Evolutionary conservation across 1,140 invertebrate genomes (phyloP), one percentile per base, ranked within the genome.

Genomic region (Telenomus remus): DNA sequence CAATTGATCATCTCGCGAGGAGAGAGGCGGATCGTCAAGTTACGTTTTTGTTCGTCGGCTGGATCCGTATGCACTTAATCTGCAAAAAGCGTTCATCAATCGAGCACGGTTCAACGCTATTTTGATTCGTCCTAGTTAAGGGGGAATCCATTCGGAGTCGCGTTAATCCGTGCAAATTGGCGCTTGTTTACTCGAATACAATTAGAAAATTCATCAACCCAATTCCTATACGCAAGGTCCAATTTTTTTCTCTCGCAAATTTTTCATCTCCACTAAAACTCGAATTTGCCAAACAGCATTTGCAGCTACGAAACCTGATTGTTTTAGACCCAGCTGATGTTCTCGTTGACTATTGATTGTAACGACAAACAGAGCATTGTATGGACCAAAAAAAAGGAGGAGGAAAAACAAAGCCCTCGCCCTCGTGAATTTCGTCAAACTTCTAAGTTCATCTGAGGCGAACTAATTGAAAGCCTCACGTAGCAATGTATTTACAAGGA

Each of bases 21-120:
- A 11, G 46, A 48, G 16, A 19, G n/a, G 15, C 8, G 16, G 16
- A 44, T 13, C 43, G 43, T 44, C 43, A 12, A 44, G 11, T 44
- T 44, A 39, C 43, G 11, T 44, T 14, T 44, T 44, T 14, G 43
- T 44, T 13, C 19, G 19, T 8, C 13, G 43, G 8, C 6, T n/a
- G 12, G 12, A 44, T 13, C 12, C 43, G 43, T 12, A 44, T 14
- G 46, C 16, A n/a, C 46, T 27, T 48, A 16, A 48, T 48, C 46
- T 48, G 14, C 46, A 27, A 48, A 48, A 48, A 48, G 14, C 46
- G 46, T 48, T 48, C 46, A 48, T 48, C 16, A 48, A 48, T 19
- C n/a, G 46, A 48, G 16, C 14, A 27, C 46, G 16, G 46, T 48
- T 19, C 46, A 27, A 48, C n/a, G 46, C 16, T 48, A 48, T 48